Base-by-base conservation (phyloP, 2,888 invertebrate species). In the Drosophila nr. medialis region DNA sequence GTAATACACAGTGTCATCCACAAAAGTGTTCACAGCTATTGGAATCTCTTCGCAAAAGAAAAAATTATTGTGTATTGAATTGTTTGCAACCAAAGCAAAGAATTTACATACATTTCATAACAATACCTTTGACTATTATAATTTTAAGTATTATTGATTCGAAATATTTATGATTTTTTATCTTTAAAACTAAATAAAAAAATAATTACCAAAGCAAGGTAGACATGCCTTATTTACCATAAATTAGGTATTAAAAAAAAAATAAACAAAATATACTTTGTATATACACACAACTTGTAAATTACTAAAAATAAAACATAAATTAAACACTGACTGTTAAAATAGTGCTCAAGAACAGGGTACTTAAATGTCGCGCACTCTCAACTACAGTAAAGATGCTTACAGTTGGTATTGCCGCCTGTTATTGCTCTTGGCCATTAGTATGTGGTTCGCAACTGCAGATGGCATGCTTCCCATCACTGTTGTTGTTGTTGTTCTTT, bases 391-490 rank as follows among this genome's bases (percentile, higher is more conserved):
- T 34, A 21, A 30, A 8, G 8, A 18, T 29, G 27, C 13, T 58
- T 27, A n/a, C 40, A 30, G 40, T 30, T 30, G 21, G 21, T 30
- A 30, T 21, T 15, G 10, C 21, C 15, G 30, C 15, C 34, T 24
- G 38, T 32, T 53, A 56, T 55, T 38, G 58, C 27, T 60, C 32
- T 56, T 63, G 32, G 50, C 67, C 61, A 64, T 77, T 78, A 81
- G 78, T 72, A 66, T 76, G 81, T 71, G 78, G 74, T 73, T 81
- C 21, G 67, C 74, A 72, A 72, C 71, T 85, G 85, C 74, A 82
- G 56, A 74, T 78, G 76, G 62, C 77, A 81, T 62, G 63, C 65
- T 74, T 74, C 59, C 73, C 64, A 77, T 55, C 29, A 54, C 30
- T 66, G 50, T 55, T 64, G 56, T 50, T 75, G 45, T 53, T 68